phyloP scores from a whole-genome alignment of 2,888 invertebrate species.

The Sphecodes monilicornis region DNA sequence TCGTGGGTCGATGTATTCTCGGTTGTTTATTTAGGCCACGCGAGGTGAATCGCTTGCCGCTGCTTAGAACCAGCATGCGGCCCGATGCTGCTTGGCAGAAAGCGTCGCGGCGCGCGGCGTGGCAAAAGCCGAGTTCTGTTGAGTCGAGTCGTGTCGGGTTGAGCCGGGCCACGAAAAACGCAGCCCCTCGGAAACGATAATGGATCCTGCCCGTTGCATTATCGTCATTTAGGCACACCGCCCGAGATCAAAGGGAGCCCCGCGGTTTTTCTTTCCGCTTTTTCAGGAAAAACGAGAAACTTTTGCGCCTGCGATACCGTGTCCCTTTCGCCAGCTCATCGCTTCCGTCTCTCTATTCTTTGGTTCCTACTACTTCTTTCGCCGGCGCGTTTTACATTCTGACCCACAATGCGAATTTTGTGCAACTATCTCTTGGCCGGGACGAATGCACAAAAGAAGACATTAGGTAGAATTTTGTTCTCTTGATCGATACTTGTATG shows the following conservation, averaged over 20 bases:
- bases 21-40: conserved; percentile 84
- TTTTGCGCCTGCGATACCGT: background rate
- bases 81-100: conserved; percentile 15
- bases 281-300: conserved; percentile 17
- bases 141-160: background rate
- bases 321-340: background rate
- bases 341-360: background rate
- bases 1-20: conserved; percentile 84
- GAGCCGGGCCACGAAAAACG: conserved; percentile 42
- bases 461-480: background rate
- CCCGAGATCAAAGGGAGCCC: conserved; percentile 45
- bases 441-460: background rate
- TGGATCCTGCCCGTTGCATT: conserved; percentile 46
- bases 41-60: conserved; percentile 81
- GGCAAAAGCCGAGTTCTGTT: background rate
- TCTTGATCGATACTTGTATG: background rate
- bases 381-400: background rate
- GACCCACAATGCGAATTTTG: background rate
- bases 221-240: conserved; percentile 41
- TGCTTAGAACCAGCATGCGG: conserved; percentile 58
- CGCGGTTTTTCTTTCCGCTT: conserved; percentile 24
- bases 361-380: background rate
- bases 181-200: conserved; percentile 50
- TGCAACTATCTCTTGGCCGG: background rate
- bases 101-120: background rate